Base-by-base conservation (phyloP, 2,888 invertebrate species). In the Gandaritis pyraliata region DNA sequence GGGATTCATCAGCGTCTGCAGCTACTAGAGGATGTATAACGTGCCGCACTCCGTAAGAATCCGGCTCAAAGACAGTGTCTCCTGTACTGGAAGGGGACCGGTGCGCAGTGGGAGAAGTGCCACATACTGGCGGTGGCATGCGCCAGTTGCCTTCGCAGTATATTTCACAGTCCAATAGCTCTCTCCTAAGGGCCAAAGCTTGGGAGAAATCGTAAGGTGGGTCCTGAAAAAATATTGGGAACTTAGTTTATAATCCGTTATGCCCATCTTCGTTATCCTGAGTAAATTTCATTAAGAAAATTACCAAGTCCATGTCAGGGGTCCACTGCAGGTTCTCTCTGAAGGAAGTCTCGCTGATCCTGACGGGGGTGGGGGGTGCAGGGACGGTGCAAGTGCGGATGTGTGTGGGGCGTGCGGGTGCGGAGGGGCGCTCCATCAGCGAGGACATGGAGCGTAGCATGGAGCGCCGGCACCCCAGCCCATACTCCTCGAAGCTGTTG, bases 401-500 rank as follows among this genome's bases (percentile, higher is more conserved):
- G 55, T 46, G 43, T 49, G 55, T 33, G 53, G 65, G 41, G 51
- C 46, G 64, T 46, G 58, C 60, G 79, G 49, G 33, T 11, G 49
- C 45, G 8, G 51, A 29, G 1, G 48, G 48, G 18, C 75, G 39
- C 69, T 93, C 93, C 10, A 93, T 93, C 74, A 94, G 79, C 71
- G 94, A 94, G 64, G 94, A 94, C 70, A 94, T 90, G 67, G 94
- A 94, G 61, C 94, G 93, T 66, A 94, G 92, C 78, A 94, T 81
- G 68, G 87, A 76, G 72, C 83, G 86, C 74, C 85, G 82, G 72
- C 91, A 87, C 60, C 87, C 91, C 69, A 85, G 86, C 73, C 94
- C 94, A 72, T 83, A 86, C 65, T 87, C 88, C 72, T 96, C 96
- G 73, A 95, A 94, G 83, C 95, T 96, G 73, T 95, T 95, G 71